Evolutionary conservation across 2,888 invertebrate genomes (phyloP), one percentile per base, ranked within the genome.

Genomic region (Andrena camellia): DNA sequence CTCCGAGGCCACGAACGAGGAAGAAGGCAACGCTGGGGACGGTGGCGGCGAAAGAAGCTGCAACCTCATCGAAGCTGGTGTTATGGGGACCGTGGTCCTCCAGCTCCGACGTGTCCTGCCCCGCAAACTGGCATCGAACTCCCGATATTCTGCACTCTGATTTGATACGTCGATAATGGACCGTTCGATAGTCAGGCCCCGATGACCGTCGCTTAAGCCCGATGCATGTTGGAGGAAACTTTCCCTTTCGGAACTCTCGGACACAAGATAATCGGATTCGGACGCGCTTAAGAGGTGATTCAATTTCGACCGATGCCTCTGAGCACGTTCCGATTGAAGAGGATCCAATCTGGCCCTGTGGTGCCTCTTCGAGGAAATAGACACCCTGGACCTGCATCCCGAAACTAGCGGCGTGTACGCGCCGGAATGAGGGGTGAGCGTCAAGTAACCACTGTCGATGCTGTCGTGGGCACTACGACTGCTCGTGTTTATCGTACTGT

Each of bases 381-480:
- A 84, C 48, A 73, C 48, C 17, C 86, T 84, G 0, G 89, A 72
- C 17, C 87, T 81, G 78, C 83, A 87, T 42, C 87, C 84, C 5
- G 86, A 29, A 3, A 78, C 31, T 5, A 84, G 64, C 35, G 90
- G 86, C 1, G 90, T 89, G 17, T 81, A 82, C 8, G 71, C 79
- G 29, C 85, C 86, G 0, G 91, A 90, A 20, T 88, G 89, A n/a
- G 92, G 90, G 29, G 91, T 92, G 60, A 90, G 59, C 2, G 89
- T 88, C 59, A 91, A 68, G 66, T 92, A 92, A 35, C 92, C 92
- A 60, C 92, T 92, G 76, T 92, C 92, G 10, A 75, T 72, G 52
- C 88, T 90, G 68, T 90, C 90, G 33, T 85, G 87, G 23, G 80
- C 81, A 17, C 35, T 78, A 50, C 70, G 83, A 0, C 5, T 69